Evolutionary conservation across 2,113 vertebrate species (phyloP).

Genomic region (Perccottus glenii): DNA sequence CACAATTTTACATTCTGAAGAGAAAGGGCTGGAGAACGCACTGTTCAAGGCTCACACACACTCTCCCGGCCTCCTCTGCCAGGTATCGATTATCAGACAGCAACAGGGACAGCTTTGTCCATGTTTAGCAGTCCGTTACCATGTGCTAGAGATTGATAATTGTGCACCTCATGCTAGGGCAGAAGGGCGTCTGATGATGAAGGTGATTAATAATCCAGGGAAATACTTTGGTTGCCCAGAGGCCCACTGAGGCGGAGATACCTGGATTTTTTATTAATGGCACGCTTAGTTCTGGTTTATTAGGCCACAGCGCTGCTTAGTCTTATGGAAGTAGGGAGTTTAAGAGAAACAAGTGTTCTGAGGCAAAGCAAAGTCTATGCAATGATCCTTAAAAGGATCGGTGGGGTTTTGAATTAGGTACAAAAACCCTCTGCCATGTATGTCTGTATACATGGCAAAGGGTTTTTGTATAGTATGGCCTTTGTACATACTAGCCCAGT

Average conservation of each 20-base stretch:
- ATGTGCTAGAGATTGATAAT: slow-evolving; percentile 56
- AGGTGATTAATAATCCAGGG: slow-evolving; percentile 60
- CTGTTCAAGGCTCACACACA: slow-evolving; percentile 24
- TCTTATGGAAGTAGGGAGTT: slow-evolving; percentile 3
- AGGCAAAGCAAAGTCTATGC: slow-evolving; percentile 35
- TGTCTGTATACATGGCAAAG: too few relatives aligned
- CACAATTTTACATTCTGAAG: too few relatives aligned
- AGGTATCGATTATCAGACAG: slow-evolving; percentile 58
- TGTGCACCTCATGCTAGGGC: slow-evolving; percentile 20
- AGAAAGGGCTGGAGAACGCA: too few relatives aligned
- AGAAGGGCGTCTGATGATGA: slow-evolving; percentile 1
- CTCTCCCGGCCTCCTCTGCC: slow-evolving; percentile 4
- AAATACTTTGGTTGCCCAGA: slow-evolving; percentile 38
- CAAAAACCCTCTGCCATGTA: too few relatives aligned
- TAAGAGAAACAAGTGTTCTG: slow-evolving; percentile 9
- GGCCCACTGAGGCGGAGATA: slow-evolving; percentile 44
- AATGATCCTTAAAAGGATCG: slow-evolving; percentile 15
- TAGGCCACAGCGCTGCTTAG: slow-evolving; percentile 44
- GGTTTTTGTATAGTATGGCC: too few relatives aligned
- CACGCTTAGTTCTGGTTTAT: slow-evolving; percentile 74
- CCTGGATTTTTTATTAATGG: slow-evolving; percentile 76
- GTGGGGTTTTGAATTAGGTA: too few relatives aligned
- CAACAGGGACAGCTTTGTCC: slow-evolving; percentile 47
- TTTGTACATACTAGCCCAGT: too few relatives aligned
- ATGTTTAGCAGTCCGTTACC: slow-evolving; percentile 69